phyloP scores from a whole-genome alignment of 2,888 invertebrate species.

The Ormyrus rosae region DNA sequence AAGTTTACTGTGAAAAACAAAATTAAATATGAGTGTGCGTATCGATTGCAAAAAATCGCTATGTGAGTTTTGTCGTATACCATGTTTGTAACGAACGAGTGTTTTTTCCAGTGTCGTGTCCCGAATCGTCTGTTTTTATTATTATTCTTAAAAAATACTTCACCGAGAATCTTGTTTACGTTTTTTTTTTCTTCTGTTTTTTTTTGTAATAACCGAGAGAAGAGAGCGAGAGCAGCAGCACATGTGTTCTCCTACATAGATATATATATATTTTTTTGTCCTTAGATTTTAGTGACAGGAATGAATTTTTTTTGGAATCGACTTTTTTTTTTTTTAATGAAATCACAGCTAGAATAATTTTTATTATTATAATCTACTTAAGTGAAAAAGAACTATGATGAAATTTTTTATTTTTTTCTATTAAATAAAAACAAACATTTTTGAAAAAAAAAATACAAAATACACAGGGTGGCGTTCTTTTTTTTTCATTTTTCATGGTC shows the following conservation, averaged over 20 bases:
- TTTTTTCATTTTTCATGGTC: constrained; percentile 58
- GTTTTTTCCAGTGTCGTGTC: constrained; percentile 55
- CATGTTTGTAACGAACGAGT: constrained; percentile 49
- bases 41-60: constrained; percentile 47
- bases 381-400: constrained; percentile 55
- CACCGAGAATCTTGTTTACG: constrained; percentile 52
- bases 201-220: constrained; percentile 47
- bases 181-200: constrained; percentile 53
- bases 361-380: constrained; percentile 59
- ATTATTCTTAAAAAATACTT: constrained; percentile 30
- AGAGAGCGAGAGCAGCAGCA: constrained; percentile 28
- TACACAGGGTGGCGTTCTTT: constrained; percentile 51
- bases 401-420: constrained; percentile 60
- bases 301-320: constrained; percentile 53
- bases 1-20: constrained; percentile 33
- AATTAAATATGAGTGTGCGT: constrained; percentile 43
- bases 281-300: constrained; percentile 56
- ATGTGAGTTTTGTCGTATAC: constrained; percentile 56
- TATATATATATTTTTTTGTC: constrained; percentile 54
- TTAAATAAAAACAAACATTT: constrained; percentile 59
- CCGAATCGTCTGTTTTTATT: constrained; percentile 54
- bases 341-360: constrained; percentile 53
- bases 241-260: constrained; percentile 52
- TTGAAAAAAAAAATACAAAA: constrained; percentile 54
- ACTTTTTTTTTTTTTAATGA: constrained; percentile 56